Conservation (phyloP, 2,888 invertebrate genomes). For the Anarsia innoxiella region DNA sequence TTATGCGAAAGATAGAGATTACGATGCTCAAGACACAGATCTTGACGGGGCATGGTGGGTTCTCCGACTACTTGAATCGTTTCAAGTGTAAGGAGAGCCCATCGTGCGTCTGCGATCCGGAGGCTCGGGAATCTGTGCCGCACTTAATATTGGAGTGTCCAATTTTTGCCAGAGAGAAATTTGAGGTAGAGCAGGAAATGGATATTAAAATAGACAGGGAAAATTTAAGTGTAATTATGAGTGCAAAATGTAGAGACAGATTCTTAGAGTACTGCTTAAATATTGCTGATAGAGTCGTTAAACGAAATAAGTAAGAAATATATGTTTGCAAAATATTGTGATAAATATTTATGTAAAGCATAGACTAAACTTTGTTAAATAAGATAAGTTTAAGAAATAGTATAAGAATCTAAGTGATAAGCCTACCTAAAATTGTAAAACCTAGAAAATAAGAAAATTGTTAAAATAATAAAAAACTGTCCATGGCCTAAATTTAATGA, state of each 20-base stretch:
- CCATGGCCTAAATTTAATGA: background rate
- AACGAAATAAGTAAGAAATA: background rate
- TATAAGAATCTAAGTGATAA: no score
- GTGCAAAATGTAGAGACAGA: background rate
- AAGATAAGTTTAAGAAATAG: background rate
- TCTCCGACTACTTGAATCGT: constrained; percentile 8
- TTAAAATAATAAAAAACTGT: background rate
- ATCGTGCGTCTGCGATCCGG: constrained; percentile 13
- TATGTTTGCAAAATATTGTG: background rate
- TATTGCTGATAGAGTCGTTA: background rate
- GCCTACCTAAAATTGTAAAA: no score
- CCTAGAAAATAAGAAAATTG: background rate
- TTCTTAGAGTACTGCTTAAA: background rate
- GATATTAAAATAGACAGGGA: background rate
- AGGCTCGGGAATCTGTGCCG: background rate
- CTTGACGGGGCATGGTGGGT: constrained; percentile 9
- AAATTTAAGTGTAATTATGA: background rate
- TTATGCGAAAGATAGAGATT: background rate
- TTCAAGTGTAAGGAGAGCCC: constrained; percentile 13
- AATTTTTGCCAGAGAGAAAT: background rate
- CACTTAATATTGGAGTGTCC: constrained; percentile 3
- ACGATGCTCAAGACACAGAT: background rate
- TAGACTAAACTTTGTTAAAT: background rate
- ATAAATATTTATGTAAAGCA: background rate
- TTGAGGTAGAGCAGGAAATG: background rate